Percentiles rank a stretch among this genome's conserved stretches.
Evolutionary conservation across 2,113 vertebrate genomes (phyloP).

Genomic region (Cranoglanis bouderius): DNA sequence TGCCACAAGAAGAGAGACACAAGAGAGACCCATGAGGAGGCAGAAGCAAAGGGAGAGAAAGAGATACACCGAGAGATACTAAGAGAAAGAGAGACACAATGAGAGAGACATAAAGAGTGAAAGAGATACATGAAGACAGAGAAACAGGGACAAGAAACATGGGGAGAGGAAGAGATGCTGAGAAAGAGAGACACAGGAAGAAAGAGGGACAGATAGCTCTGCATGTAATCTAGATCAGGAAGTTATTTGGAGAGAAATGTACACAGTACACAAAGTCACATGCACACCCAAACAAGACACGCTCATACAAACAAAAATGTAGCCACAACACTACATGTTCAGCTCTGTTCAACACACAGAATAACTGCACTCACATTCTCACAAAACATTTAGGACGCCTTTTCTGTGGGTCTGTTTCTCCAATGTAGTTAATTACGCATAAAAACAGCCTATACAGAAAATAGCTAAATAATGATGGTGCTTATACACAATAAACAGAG

Average conservation of each 20-base stretch:
- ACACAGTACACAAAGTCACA: constrained; percentile 15
- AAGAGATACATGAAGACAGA: background rate
- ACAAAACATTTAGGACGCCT: background rate
- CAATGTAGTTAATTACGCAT: background rate
- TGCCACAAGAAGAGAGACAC: too few species aligned
- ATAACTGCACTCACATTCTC: background rate
- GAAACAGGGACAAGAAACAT: background rate
- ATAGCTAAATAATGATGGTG: background rate
- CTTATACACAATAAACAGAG: background rate
- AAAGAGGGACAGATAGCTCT: background rate
- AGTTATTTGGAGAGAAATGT: constrained; percentile 37
- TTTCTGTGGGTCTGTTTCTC: background rate
- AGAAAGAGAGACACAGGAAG: background rate
- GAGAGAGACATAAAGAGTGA: background rate
- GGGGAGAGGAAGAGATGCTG: background rate
- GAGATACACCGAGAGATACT: background rate
- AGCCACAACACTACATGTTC: background rate
- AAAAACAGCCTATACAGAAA: background rate
- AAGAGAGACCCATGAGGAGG: too few species aligned
- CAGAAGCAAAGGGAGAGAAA: too few species aligned
- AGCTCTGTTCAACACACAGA: background rate
- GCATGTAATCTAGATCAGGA: constrained; percentile 44
- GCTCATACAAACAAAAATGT: constrained; percentile 33
- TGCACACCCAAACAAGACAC: constrained; percentile 34
- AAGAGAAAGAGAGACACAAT: background rate